A percentile compares a stretch with the other conserved stretches of the same genome.
Conservation (phyloP, 2,888 invertebrate species). For the Holacanthella duospinosa region DNA sequence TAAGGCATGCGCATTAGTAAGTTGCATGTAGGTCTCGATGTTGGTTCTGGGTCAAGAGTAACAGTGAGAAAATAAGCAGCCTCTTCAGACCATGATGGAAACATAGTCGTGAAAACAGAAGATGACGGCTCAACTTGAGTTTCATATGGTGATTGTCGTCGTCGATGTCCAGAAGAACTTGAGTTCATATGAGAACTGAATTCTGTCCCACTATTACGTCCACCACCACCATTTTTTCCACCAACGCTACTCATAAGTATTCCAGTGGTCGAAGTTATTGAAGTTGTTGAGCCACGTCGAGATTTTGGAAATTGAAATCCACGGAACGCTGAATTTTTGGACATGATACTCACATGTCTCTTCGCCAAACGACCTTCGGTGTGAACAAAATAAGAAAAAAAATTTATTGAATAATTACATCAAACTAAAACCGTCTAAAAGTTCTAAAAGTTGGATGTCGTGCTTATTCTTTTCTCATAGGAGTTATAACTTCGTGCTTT, state of each 20-base stretch:
- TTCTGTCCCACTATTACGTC: conserved; percentile 5
- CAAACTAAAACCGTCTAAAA: not conserved
- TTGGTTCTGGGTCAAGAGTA: conserved; percentile 35
- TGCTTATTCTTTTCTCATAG: too few species aligned
- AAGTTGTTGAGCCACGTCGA: conserved; percentile 32
- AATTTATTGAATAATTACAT: not conserved
- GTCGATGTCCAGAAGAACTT: conserved; percentile 10
- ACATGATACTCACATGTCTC: conserved; percentile 36
- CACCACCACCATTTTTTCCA: not conserved
- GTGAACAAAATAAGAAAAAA: not conserved
- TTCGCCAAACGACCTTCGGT: conserved; percentile 31
- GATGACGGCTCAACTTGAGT: conserved; percentile 14
- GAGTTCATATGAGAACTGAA: conserved; percentile 8
- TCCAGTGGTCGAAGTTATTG: conserved; percentile 24
- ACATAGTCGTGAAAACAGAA: conserved; percentile 31
- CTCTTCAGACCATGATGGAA: conserved; percentile 36
- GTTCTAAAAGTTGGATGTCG: not conserved
- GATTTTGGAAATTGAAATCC: conserved; percentile 35
- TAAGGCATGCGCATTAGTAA: conserved; percentile 56
- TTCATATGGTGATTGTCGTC: conserved; percentile 2
- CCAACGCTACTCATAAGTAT: not conserved
- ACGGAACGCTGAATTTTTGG: conserved; percentile 34
- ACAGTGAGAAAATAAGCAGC: conserved; percentile 33
- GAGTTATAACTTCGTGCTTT: too few species aligned
- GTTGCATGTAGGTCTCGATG: conserved; percentile 49